These are phyloP conservation scores for Argya squamiceps DNA, from an alignment of 2,797 vertebrate genomes.

Conservation along the genomic window DNA sequence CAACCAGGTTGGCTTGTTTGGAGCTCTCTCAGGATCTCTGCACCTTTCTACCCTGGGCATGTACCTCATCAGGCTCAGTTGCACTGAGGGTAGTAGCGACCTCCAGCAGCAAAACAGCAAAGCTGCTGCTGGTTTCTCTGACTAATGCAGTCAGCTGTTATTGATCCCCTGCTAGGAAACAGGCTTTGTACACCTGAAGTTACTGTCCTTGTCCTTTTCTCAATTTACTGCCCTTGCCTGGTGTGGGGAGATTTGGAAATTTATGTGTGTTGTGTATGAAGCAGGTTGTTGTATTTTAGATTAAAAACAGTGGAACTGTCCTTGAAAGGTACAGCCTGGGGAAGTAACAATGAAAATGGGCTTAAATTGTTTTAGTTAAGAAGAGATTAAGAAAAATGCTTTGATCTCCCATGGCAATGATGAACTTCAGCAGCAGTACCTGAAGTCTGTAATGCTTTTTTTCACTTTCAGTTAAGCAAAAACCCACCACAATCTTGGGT, in stretches of 20 bases:
- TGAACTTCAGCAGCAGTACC: neutral
- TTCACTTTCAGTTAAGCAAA: neutral
- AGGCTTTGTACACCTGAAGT: constrained; percentile 1
- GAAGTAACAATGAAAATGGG: constrained; percentile 14
- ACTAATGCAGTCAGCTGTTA: neutral
- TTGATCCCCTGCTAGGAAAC: constrained; percentile 16
- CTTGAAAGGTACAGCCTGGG: constrained; percentile 22
- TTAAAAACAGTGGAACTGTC: constrained; percentile 23
- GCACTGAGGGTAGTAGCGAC: neutral
- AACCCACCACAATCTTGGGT: neutral
- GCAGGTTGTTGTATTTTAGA: neutral
- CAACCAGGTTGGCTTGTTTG: neutral
- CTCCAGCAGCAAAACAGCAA: neutral
- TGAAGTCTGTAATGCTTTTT: neutral
- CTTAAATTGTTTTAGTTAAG: constrained; percentile 48
- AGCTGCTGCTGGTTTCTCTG: neutral
- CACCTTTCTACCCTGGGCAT: neutral
- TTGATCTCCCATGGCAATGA: neutral
- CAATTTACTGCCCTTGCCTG: constrained; percentile 18
- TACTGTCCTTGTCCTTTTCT: constrained; percentile 9
- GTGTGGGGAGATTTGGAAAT: constrained; percentile 20
- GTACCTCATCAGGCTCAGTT: neutral
- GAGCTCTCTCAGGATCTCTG: neutral
- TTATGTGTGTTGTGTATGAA: constrained; percentile 18
- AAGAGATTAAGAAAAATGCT: constrained; percentile 7